phyloP scores from a whole-genome alignment of 2,113 vertebrate species.

The Xiphorhynchus elegans region DNA sequence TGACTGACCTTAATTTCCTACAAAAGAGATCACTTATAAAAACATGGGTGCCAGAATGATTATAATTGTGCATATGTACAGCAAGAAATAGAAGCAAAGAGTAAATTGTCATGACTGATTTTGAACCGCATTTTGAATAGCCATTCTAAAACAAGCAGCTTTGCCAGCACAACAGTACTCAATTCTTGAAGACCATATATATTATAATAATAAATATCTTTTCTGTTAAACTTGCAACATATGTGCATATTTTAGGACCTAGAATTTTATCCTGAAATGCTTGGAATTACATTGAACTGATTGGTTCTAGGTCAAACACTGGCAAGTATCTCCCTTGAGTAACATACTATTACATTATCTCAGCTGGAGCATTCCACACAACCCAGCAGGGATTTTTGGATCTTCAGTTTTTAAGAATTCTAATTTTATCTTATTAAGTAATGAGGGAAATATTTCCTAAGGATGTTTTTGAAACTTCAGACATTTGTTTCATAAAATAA shows the following conservation, averaged over 20 bases:
- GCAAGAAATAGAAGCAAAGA: not conserved
- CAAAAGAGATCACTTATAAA: not conserved
- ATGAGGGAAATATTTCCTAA: not conserved
- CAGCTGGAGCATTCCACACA: not conserved
- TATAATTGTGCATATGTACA: not conserved
- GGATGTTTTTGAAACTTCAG: not conserved
- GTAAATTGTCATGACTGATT: not conserved
- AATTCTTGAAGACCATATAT: not conserved
- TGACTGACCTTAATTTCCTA: slow-evolving; percentile 26
- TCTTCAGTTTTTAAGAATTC: not conserved
- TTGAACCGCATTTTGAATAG: not conserved
- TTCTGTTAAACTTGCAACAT: not conserved
- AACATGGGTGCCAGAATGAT: not conserved
- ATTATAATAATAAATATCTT: not conserved
- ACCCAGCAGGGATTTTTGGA: not conserved
- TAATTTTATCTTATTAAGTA: not conserved
- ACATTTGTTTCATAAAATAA: not conserved
- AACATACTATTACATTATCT: not conserved
- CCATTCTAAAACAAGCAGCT: not conserved
- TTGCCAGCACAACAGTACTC: not conserved
- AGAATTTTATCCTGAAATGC: not conserved
- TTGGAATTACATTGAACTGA: not conserved
- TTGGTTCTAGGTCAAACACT: not conserved
- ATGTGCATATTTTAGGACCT: not conserved
- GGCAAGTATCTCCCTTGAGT: not conserved